Percentiles rank a stretch among this genome's conserved stretches.
phyloP scores from a whole-genome alignment of 2,113 vertebrate genomes.

The Microtus ochrogaster region DNA sequence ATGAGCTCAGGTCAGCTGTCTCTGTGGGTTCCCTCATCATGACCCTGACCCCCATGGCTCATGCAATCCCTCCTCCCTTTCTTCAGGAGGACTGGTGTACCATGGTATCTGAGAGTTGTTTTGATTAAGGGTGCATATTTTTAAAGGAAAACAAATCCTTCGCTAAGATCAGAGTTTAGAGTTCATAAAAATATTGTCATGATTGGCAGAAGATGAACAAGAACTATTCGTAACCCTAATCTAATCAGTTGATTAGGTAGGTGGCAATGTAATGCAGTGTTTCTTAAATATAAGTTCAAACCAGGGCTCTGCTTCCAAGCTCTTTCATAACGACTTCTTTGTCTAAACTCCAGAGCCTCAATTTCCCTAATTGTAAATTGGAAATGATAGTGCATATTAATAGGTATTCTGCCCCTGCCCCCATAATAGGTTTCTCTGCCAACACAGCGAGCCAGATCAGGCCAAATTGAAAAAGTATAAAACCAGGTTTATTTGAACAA shows the following conservation, averaged over 20 bases:
- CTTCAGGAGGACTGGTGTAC: too few species aligned
- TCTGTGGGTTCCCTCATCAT: too few species aligned
- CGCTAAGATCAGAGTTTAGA: slow-evolving; percentile 1
- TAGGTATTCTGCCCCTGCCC: background rate
- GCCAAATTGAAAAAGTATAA: background rate
- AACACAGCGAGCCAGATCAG: background rate
- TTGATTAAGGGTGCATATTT: background rate
- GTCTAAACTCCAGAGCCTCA: background rate
- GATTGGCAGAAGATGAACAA: background rate
- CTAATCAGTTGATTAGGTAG: background rate
- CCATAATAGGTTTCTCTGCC: background rate
- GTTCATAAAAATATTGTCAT: slow-evolving; percentile 19
- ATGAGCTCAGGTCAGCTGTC: too few species aligned
- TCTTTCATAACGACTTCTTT: background rate
- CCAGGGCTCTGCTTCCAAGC: background rate
- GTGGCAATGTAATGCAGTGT: background rate
- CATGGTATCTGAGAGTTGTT: too few species aligned
- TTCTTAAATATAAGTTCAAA: slow-evolving; percentile 3
- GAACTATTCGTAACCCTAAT: background rate
- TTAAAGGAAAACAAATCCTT: slow-evolving; percentile 24
- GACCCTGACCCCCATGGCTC: too few species aligned
- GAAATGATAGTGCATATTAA: background rate
- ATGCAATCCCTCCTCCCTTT: too few species aligned
- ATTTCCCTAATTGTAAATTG: slow-evolving; percentile 25
- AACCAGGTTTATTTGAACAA: background rate